Conservation (phyloP, 2,888 invertebrate species). For the Urechis unicinctus region DNA sequence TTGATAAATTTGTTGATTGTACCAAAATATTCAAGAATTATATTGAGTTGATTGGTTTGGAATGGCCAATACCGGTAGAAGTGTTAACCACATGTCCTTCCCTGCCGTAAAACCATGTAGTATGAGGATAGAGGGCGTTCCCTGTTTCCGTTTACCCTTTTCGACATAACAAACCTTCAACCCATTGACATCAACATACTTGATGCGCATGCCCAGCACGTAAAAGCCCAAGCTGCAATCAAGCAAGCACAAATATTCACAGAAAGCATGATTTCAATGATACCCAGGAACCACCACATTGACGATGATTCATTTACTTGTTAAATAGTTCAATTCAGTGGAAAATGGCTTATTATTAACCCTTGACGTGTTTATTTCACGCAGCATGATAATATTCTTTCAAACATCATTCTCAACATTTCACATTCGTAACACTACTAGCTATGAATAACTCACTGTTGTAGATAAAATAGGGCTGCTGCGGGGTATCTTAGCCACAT, state of each 20-base stretch:
- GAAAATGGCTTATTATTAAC: neutral
- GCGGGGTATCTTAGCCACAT: neutral
- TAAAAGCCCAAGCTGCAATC: neutral
- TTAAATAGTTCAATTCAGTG: no score
- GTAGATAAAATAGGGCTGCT: neutral
- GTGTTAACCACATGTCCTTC: neutral
- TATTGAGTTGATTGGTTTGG: no score
- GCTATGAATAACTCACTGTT: neutral
- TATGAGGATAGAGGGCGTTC: neutral
- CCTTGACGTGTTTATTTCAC: neutral
- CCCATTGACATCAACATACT: neutral
- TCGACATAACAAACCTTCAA: neutral
- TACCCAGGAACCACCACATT: no score
- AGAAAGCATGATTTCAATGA: no score
- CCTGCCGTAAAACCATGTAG: neutral
- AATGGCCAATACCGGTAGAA: neutral
- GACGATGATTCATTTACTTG: no score
- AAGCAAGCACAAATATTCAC: no score
- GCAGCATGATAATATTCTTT: neutral
- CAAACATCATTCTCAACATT: neutral
- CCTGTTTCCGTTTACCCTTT: neutral
- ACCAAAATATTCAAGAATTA: no score
- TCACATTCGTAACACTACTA: neutral
- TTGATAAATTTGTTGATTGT: no score
- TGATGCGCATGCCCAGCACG: neutral